Conservation (phyloP, 2,797 vertebrate genomes). For the Acipenser transmontanus region DNA sequence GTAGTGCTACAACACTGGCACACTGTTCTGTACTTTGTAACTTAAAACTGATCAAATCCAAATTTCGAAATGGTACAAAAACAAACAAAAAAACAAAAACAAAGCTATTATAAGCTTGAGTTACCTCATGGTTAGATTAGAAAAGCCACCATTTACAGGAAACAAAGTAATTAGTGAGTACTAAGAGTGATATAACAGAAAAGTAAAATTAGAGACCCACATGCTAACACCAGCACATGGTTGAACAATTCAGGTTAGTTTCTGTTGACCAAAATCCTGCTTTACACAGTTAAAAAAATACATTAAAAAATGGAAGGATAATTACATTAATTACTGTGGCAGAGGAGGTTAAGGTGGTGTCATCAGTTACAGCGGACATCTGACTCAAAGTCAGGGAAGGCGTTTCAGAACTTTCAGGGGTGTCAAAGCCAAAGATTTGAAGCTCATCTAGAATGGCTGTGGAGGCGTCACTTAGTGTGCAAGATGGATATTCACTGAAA, state of each 20-base stretch:
- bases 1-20: too few species aligned
- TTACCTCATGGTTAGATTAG: too few species aligned
- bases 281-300: conserved; percentile 26
- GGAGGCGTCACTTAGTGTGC: conserved; percentile 48
- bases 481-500: conserved; percentile 73
- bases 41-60: too few species aligned
- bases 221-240: conserved; percentile 35
- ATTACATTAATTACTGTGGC: conserved; percentile 77
- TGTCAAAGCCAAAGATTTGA: conserved; percentile 72
- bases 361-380: conserved; percentile 61
- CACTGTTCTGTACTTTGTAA: too few species aligned
- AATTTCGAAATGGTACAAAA: too few species aligned
- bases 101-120: too few species aligned
- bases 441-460: conserved; percentile 75
- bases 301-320: conserved; percentile 52
- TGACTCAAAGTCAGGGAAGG: too few species aligned
- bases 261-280: conserved; percentile 33
- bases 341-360: conserved; percentile 59
- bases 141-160: too few species aligned
- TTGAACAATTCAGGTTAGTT: conserved; percentile 13
- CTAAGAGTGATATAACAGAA: background rate
- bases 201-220: background rate
- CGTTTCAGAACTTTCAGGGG: conserved; percentile 66
- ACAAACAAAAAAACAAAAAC: too few species aligned
- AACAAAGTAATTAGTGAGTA: too few species aligned